phyloP scores from a whole-genome alignment of 2,888 invertebrate genomes.

The Metallyticus violacea region DNA sequence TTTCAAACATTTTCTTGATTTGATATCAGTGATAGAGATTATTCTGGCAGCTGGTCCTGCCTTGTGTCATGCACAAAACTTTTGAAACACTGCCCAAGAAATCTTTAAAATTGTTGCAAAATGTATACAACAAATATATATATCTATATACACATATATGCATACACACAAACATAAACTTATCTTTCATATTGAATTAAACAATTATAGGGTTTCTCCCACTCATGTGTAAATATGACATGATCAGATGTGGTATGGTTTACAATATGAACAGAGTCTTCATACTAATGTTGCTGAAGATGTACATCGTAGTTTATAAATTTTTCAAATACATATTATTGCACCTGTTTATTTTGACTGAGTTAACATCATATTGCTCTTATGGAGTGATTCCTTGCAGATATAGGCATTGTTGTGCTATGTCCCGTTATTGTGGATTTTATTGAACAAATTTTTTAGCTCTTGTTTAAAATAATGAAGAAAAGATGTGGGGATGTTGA shows the following conservation, averaged over 20 bases:
- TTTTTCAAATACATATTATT: background rate
- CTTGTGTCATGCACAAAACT: background rate
- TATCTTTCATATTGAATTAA: background rate
- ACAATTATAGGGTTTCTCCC: background rate
- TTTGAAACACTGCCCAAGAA: background rate
- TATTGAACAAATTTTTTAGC: background rate
- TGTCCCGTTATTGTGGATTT: background rate
- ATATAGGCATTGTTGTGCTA: background rate
- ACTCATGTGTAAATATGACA: background rate
- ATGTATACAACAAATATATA: background rate
- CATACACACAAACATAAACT: background rate
- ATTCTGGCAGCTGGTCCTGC: background rate
- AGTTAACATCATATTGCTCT: background rate
- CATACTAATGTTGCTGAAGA: background rate
- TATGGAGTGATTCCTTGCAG: background rate
- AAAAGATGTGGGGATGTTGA: background rate
- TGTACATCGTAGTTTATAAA: background rate
- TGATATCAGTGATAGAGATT: background rate
- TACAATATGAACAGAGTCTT: background rate
- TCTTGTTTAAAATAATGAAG: background rate
- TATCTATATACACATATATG: background rate
- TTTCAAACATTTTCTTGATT: background rate
- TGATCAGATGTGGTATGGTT: background rate
- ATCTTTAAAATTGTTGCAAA: background rate
- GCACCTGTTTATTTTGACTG: background rate